These are phyloP conservation scores for Tachycineta bicolor DNA, from an alignment of 2,113 vertebrate genomes.

Conservation along the genomic window DNA sequence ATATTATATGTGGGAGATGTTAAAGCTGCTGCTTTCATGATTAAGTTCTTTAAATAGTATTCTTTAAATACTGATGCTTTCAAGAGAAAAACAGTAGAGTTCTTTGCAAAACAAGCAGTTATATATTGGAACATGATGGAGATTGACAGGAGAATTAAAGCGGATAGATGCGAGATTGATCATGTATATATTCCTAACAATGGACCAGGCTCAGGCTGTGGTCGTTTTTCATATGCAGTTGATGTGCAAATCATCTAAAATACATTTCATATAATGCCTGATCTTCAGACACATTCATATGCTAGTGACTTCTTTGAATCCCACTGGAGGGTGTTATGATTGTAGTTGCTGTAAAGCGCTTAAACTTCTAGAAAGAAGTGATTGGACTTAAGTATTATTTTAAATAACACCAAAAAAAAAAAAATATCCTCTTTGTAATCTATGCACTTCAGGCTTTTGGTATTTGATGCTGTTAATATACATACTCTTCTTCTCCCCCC, in stretches of 20 bases:
- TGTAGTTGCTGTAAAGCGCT: constrained; percentile 16
- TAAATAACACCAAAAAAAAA: not conserved
- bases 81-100: not conserved
- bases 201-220: not conserved
- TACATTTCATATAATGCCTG: not conserved
- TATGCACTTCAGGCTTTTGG: not conserved
- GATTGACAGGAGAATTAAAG: not conserved
- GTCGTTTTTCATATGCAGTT: not conserved
- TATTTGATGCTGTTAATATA: constrained; percentile 12
- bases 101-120: not conserved
- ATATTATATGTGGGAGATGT: not conserved
- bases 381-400: constrained; percentile 37
- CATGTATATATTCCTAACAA: constrained; percentile 1
- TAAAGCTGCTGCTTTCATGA: not conserved
- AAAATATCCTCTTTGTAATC: not conserved
- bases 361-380: constrained; percentile 23
- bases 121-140: not conserved
- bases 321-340: not conserved
- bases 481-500: not conserved
- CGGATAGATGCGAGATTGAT: not conserved
- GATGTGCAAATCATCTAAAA: constrained; percentile 18
- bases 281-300: not conserved
- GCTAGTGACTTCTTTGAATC: constrained; percentile 18
- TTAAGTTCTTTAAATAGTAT: not conserved
- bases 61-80: too few species aligned